Percentiles rank a stretch among this genome's conserved stretches.
Conservation (phyloP, 2,113 vertebrate species). For the Oryzias woworae region DNA sequence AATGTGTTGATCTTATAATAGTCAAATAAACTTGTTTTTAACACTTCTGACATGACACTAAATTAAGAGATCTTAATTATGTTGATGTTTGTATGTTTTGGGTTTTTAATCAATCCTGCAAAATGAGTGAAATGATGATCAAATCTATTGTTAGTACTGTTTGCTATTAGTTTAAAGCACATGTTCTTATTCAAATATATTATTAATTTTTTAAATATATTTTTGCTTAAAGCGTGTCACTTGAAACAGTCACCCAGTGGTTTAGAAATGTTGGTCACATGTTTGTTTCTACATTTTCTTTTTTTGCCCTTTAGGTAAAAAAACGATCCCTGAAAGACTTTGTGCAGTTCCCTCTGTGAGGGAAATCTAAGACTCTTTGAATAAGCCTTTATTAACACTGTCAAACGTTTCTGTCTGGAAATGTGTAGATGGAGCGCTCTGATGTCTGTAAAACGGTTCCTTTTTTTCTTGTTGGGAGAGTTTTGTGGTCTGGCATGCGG, state of each 20-base stretch:
- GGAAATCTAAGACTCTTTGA: background rate
- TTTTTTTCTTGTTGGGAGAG: constrained; percentile 60
- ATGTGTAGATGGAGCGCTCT: constrained; percentile 49
- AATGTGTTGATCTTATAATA: too few relatives aligned
- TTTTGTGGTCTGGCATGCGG: constrained; percentile 58
- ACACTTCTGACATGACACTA: too few relatives aligned
- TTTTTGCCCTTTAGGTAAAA: constrained; percentile 39
- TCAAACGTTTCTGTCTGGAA: constrained; percentile 2
- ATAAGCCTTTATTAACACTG: too few relatives aligned
- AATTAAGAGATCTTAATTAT: too few relatives aligned
- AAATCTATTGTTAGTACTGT: too few relatives aligned
- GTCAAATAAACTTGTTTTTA: too few relatives aligned
- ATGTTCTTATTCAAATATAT: too few relatives aligned
- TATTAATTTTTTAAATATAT: background rate
- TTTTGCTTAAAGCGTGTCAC: background rate
- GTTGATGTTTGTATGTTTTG: too few relatives aligned
- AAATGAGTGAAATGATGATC: too few relatives aligned
- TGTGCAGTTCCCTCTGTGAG: background rate
- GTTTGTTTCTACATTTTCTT: constrained; percentile 60
- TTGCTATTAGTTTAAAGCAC: too few relatives aligned
- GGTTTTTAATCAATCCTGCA: too few relatives aligned
- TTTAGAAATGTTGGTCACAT: constrained; percentile 46
- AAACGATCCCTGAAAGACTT: constrained; percentile 39
- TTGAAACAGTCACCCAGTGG: constrained; percentile 19
- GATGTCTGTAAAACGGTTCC: constrained; percentile 47